Base-by-base conservation (phyloP, 2,113 vertebrate species). In the Mellivora capensis region DNA sequence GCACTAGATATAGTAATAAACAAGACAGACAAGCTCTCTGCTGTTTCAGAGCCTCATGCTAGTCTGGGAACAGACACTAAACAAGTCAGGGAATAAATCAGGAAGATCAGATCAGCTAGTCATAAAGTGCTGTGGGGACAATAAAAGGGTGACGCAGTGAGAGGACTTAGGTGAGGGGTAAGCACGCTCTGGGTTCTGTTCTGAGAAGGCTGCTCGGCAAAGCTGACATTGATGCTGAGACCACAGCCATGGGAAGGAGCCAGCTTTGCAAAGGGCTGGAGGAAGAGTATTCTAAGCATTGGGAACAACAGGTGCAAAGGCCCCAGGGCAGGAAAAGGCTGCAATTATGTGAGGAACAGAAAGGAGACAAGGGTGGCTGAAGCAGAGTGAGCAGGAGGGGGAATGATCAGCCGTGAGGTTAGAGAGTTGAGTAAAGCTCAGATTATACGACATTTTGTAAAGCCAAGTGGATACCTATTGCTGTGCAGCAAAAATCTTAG, bases 11-110 rank as follows among this genome's bases (percentile, higher is more conserved):
- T 14, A 89, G 61, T 79, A 95, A 81, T 87, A 91, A 94, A 64
- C 44, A 91, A 89, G 37, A 83, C 25, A 94, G 74, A 87, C 2
- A 90, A 25, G 54, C 31, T 44, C 37, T 76, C 47, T 80, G 47
- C 64, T 89, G 54, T 95, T 79, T 90, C 15, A 8, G 29, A n/a
- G 42, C 52, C 77, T 84, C 52, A 17, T 96, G 84, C 90, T 83
- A 82, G 59, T 49, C 37, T 64, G 49, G 74, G 27, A 96, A 95
- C 79, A 88, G 88, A 77, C 15, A 77, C 25, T 69, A 84, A 97
- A 90, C 21, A 93, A 87, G 31, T 44, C 71, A 88, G 95, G 77
- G 77, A 96, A 84, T 84, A 87, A 88, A 96, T 95, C 52, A 82
- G 42, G 59, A 88, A 87, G 81, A 57, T 90, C 69, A 92, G 57